These are phyloP conservation scores for Arizona elegans DNA, from an alignment of 2,113 vertebrate genomes.

Conservation along the genomic window DNA sequence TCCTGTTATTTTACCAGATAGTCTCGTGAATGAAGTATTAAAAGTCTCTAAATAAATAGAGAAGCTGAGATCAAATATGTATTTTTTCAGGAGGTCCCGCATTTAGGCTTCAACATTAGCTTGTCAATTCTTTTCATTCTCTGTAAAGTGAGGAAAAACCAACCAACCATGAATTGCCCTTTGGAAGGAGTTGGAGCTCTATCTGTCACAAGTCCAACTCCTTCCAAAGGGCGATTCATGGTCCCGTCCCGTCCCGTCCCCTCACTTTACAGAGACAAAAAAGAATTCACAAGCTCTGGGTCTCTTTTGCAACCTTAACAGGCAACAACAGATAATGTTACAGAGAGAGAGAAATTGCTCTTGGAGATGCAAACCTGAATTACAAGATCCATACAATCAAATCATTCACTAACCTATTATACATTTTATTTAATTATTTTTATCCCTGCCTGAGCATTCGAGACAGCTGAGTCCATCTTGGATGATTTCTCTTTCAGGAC, in stretches of 20 bases:
- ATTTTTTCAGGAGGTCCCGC: neutral
- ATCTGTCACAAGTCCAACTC: neutral
- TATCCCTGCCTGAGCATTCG: neutral
- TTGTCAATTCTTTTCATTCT: neutral
- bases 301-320: neutral
- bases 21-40: neutral
- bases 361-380: neutral
- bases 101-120: neutral
- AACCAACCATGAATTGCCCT: neutral
- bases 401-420: neutral
- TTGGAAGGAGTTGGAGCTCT: neutral
- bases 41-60: neutral
- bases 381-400: neutral
- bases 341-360: neutral
- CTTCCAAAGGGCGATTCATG: too few species aligned
- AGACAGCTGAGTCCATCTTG: neutral
- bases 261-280: too few species aligned
- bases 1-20: neutral
- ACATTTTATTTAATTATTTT: neutral
- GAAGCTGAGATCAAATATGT: neutral
- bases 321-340: neutral
- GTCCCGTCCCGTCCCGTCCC: accelerated
- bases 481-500: neutral
- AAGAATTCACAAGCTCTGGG: too few species aligned
- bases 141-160: neutral